Evolutionary conservation across 1,140 invertebrate species (phyloP).

Genomic region (Aleiodes sp.): DNA sequence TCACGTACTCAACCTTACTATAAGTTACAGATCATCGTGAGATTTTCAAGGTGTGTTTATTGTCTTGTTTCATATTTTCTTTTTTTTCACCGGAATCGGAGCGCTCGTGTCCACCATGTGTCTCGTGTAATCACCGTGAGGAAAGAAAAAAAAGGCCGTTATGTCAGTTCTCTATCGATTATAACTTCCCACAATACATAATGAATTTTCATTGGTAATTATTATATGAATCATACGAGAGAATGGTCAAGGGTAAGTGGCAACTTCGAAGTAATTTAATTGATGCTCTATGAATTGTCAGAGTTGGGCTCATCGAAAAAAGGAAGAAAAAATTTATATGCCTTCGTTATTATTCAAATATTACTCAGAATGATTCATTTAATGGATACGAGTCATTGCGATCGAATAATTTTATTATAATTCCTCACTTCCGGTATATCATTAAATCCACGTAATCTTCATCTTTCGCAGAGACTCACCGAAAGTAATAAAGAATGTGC

Average conservation of each 20-base stretch:
- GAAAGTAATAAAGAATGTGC: too few species aligned
- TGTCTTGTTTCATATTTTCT: slow-evolving; percentile 49
- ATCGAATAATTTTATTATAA: slow-evolving; percentile 3
- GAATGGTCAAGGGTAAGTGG: slow-evolving; percentile 19
- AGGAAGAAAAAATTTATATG: not conserved
- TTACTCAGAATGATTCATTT: not conserved
- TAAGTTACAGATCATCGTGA: slow-evolving; percentile 61
- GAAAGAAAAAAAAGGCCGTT: too few species aligned
- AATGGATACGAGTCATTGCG: not conserved
- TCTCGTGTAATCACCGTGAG: not conserved
- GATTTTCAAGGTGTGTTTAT: slow-evolving; percentile 48
- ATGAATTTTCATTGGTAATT: not conserved
- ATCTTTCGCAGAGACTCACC: too few species aligned
- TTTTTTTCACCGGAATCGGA: not conserved
- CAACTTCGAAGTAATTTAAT: not conserved
- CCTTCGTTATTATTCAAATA: not conserved
- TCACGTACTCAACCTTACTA: not conserved
- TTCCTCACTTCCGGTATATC: not conserved
- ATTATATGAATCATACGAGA: slow-evolving; percentile 9
- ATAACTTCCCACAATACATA: slow-evolving; percentile 6
- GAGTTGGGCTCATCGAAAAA: not conserved
- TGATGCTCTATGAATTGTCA: not conserved
- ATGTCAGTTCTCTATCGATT: too few species aligned
- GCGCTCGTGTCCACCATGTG: not conserved
- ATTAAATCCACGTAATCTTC: not conserved